Conservation (phyloP, 2,888 invertebrate genomes). For the Chalcis sispes region DNA sequence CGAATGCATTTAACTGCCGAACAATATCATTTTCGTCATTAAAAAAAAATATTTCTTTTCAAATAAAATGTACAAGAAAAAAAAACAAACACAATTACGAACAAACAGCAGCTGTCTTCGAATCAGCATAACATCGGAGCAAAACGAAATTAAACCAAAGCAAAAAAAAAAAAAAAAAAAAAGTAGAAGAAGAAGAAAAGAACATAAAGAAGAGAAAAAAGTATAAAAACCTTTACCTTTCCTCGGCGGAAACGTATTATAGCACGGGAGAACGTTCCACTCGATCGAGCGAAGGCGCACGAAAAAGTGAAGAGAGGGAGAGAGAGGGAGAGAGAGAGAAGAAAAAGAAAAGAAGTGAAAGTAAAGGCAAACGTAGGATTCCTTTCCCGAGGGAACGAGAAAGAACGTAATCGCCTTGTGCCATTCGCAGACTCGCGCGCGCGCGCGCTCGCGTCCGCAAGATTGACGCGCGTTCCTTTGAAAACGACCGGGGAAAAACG, state of each 20-base stretch:
- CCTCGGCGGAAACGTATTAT: not conserved
- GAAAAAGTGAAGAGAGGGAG: not conserved
- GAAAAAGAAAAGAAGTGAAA: too few relatives aligned
- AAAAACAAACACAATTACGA: too few relatives aligned
- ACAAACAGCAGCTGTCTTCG: too few relatives aligned
- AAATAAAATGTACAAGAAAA: too few relatives aligned
- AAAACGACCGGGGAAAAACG: constrained; percentile 1
- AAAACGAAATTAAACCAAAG: constrained; percentile 20
- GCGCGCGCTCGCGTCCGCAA: not conserved
- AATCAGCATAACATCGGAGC: not conserved
- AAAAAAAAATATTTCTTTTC: too few relatives aligned
- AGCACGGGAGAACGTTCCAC: constrained; percentile 15
- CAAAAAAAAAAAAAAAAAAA: too few relatives aligned
- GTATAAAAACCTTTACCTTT: constrained; percentile 3
- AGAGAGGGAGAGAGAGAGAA: constrained; percentile 5
- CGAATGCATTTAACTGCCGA: too few relatives aligned
- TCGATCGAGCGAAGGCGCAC: constrained; percentile 26
- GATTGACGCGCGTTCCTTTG: constrained; percentile 40
- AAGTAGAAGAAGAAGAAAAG: too few relatives aligned
- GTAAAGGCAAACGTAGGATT: constrained; percentile 17
- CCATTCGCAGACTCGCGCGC: constrained; percentile 36
- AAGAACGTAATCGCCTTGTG: constrained; percentile 49
- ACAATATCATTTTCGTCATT: too few relatives aligned
- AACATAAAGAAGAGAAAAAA: not conserved
- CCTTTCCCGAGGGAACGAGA: constrained; percentile 26